phyloP scores from a whole-genome alignment of 2,888 invertebrate genomes.

The Rhodophaea formosa region DNA sequence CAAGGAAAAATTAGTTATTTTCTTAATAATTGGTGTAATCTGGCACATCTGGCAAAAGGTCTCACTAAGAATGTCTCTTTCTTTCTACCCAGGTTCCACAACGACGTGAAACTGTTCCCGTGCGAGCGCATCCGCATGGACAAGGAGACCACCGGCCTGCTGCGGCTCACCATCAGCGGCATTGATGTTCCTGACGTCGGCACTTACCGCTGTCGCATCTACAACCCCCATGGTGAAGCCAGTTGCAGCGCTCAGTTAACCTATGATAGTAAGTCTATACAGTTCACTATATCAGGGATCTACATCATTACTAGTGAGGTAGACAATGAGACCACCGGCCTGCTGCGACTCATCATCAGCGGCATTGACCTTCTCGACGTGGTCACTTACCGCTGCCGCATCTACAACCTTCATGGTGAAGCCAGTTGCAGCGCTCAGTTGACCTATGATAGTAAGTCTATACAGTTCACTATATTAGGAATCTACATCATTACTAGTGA shows the following conservation, averaged over 20 bases:
- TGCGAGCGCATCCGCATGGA: conserved; percentile 92
- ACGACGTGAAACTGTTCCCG: conserved; percentile 89
- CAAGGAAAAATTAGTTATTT: too few relatives aligned
- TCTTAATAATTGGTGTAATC: too few relatives aligned
- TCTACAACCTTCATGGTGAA: conserved; percentile 92
- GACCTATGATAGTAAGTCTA: conserved; percentile 87
- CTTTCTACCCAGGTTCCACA: conserved; percentile 80
- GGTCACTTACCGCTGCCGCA: conserved; percentile 91
- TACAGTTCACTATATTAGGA: too few relatives aligned
- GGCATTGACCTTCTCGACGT: conserved; percentile 90
- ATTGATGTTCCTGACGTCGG: conserved; percentile 91
- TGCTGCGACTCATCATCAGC: conserved; percentile 89
- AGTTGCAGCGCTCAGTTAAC: conserved; percentile 89
- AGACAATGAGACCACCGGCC: conserved; percentile 90
- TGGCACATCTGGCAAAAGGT: too few relatives aligned
- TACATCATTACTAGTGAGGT: conserved; percentile 46
- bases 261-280: conserved; percentile 86
- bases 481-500: not conserved
- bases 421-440: conserved; percentile 90
- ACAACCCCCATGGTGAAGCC: conserved; percentile 92
- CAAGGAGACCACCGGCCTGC: conserved; percentile 89
- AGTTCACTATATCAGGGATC: too few relatives aligned
- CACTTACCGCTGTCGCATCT: conserved; percentile 90
- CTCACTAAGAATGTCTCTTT: not conserved
- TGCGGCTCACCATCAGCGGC: conserved; percentile 89